These are phyloP conservation scores for Pseudorhiza aurosa DNA, from an alignment of 30 jellyfish, hydroid and myxozoan species.

Conservation along the genomic window DNA sequence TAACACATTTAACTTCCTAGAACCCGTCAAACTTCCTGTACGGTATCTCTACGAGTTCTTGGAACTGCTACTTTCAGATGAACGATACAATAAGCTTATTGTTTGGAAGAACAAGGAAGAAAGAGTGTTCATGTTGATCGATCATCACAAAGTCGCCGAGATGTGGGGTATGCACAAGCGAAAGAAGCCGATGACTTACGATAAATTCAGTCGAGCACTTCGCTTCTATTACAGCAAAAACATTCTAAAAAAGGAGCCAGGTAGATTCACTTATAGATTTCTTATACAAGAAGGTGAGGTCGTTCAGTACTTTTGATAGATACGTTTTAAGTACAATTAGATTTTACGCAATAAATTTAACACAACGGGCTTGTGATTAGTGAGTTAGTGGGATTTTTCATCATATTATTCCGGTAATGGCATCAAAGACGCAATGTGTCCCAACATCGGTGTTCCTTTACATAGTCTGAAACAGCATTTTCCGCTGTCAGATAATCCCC, in stretches of 20 bases:
- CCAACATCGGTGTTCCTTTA: no score
- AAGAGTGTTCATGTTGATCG: constrained; percentile 66
- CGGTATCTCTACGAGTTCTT: constrained; percentile 76
- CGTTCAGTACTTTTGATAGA: constrained; percentile 24
- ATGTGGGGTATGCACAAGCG: constrained; percentile 87
- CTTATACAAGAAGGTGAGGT: constrained; percentile 58
- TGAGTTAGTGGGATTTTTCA: no score
- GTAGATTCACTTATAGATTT: constrained; percentile 71
- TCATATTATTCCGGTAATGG: no score
- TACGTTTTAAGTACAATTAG: neutral
- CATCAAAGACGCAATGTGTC: no score
- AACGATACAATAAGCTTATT: constrained; percentile 46
- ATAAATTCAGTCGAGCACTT: constrained; percentile 79
- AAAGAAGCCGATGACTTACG: constrained; percentile 77
- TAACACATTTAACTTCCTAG: neutral
- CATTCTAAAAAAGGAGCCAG: constrained; percentile 75
- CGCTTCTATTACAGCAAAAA: constrained; percentile 77
- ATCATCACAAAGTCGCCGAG: constrained; percentile 77
- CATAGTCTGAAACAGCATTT: no score
- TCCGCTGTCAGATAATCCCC: no score
- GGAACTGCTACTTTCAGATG: constrained; percentile 60
- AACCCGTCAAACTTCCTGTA: constrained; percentile 62
- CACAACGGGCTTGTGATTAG: no score
- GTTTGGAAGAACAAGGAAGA: constrained; percentile 74
- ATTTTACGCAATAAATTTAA: no score